Base-by-base conservation (phyloP, 2,888 invertebrate genomes). In the Eupsilia transversa region DNA sequence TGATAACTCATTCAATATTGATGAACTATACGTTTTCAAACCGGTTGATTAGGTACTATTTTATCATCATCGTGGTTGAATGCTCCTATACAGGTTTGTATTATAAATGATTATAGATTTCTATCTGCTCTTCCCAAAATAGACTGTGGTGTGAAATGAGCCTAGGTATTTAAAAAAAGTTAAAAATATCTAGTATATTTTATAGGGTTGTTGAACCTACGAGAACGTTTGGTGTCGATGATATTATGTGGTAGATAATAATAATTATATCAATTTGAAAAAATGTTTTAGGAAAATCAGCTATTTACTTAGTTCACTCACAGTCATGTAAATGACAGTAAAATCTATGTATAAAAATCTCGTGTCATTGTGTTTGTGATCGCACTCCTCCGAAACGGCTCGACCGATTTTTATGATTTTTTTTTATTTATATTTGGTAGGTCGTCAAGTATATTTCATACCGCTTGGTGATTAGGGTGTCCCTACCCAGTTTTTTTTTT, bases 1-100 rank as follows among this genome's bases (percentile, higher is more conserved):
- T 74, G 64, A 72, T 72, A 63, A 65, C 67, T 79, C 81, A 74
- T 73, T 59, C 59, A 65, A 74, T 77, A 82, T 66, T 74, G 66
- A 76, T 71, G 63, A 68, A 73, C 57, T 56, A 73, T 61, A 52
- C 68, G 56, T 71, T 72, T 66, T 65, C n/a, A 35, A 61, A 82
- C 78, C 72, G 76, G 72, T 80, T 43, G n/a, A 68, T 79, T 59
- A n/a, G 23, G 23, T 49, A 71, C n/a, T 71, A 67, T 69, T 56
- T 68, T 69, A 52, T 38, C 60, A 61, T 59, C 54, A 77, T 56
- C 41, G 72, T 65, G 30, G 59, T 74, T 66, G 65, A 77, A 77
- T 67, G 49, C 57, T 33, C 12, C 35, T 64, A n/a, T 43, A 79
- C 86, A 41, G 77, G 79, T 83, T 80, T 76, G 46, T 14, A 30